These are phyloP conservation scores for Sphaeridia pumilis DNA, from an alignment of 2,888 invertebrate genomes.

Conservation along the genomic window DNA sequence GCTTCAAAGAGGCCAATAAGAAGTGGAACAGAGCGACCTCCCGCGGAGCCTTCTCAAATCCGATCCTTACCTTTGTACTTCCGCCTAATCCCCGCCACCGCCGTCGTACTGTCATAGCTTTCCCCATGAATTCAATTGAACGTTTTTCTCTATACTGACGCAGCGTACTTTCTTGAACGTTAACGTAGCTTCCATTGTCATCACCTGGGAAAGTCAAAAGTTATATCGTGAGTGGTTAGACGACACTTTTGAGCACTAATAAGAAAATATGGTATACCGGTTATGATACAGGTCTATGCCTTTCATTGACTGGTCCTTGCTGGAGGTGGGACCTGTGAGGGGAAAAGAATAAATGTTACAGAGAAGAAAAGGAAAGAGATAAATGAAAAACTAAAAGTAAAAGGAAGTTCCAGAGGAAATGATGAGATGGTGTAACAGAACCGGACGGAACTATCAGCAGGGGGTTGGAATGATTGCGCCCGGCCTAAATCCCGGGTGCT, in stretches of 20 bases:
- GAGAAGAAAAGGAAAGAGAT: conserved; percentile 5
- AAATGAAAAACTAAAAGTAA: conserved; percentile 9
- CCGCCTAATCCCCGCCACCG: background rate
- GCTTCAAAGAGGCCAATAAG: conserved; percentile 11
- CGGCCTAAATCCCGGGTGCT: conserved; percentile 15
- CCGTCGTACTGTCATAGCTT: background rate
- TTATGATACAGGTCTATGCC: background rate
- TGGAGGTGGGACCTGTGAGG: background rate
- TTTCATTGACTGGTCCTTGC: background rate
- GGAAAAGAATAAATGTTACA: background rate
- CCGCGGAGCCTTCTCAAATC: conserved; percentile 3
- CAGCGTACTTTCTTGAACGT: background rate
- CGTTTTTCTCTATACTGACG: background rate
- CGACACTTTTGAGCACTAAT: background rate
- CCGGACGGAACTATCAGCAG: conserved; percentile 9
- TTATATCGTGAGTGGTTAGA: too few species aligned
- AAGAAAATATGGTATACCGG: background rate
- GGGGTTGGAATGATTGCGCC: conserved; percentile 14
- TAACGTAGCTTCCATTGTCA: background rate
- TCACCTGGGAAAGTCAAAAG: too few species aligned
- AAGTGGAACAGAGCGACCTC: conserved; percentile 5
- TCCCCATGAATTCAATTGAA: background rate
- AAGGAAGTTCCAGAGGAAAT: conserved; percentile 6
- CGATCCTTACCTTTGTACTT: conserved; percentile 9
- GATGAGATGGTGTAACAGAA: conserved; percentile 10